phyloP scores from a whole-genome alignment of 2,113 vertebrate species.

The Dolichallabes microphthalmus region DNA sequence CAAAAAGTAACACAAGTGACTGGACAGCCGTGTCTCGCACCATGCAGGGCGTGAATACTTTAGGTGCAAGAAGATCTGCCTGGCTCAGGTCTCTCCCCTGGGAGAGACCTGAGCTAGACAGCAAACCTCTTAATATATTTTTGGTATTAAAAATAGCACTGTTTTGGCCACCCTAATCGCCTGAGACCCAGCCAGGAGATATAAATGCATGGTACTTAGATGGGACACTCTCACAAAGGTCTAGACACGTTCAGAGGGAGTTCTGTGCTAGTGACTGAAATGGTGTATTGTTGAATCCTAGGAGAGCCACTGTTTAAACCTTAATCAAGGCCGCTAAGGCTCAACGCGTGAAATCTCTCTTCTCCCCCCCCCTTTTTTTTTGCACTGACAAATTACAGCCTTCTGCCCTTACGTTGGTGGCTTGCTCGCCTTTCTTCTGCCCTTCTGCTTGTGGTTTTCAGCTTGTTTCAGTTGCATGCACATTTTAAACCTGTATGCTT shows the following conservation, averaged over 20 bases:
- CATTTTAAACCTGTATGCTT: neutral
- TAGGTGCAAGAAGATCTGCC: conserved; percentile 42
- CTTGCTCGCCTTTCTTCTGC: neutral
- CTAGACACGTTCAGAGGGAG: neutral
- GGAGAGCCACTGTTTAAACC: neutral
- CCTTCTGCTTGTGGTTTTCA: neutral
- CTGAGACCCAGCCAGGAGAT: neutral
- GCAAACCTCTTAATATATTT: conserved; percentile 50
- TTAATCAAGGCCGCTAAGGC: neutral
- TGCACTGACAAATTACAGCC: neutral
- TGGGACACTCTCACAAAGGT: neutral
- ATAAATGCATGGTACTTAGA: neutral
- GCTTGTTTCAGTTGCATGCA: neutral
- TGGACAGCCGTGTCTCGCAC: conserved; percentile 48
- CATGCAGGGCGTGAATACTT: conserved; percentile 62
- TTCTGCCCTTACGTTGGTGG: neutral
- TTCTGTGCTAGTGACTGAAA: neutral
- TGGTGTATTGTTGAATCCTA: neutral
- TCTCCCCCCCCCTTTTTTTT: too few relatives aligned
- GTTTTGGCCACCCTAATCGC: conserved; percentile 30
- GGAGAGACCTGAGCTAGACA: neutral
- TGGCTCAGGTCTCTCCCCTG: conserved; percentile 32
- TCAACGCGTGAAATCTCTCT: neutral
- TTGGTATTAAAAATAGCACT: conserved; percentile 59
- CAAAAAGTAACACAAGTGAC: conserved; percentile 38